These are phyloP conservation scores for Drosophila ustulata DNA, from an alignment of 2,888 invertebrate species.

Conservation along the genomic window DNA sequence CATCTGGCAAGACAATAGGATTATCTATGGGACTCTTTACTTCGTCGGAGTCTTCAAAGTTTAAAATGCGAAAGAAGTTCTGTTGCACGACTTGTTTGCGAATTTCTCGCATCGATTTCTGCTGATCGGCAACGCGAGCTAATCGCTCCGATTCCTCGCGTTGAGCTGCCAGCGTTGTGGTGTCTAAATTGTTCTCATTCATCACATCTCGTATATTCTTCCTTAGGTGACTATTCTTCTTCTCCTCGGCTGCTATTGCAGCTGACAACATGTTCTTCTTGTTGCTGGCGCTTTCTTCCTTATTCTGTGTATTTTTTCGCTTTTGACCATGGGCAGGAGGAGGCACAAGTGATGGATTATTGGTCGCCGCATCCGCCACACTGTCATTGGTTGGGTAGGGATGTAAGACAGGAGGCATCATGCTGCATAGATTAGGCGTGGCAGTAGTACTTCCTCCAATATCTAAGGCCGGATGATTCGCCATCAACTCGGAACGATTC, in stretches of 20 bases:
- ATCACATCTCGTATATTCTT: constrained; percentile 96
- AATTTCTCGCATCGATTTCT: constrained; percentile 92
- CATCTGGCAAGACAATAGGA: constrained; percentile 60
- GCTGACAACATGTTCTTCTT: constrained; percentile 52
- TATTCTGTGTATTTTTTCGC: constrained; percentile 49
- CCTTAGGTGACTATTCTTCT: constrained; percentile 87
- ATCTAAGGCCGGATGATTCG: constrained; percentile 19
- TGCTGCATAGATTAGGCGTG: constrained; percentile 21
- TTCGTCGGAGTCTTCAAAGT: constrained; percentile 68
- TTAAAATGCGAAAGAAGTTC: constrained; percentile 87
- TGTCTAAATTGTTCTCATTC: constrained; percentile 96
- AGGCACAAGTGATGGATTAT: constrained; percentile 19
- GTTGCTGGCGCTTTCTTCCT: constrained; percentile 56
- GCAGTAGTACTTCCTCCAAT: constrained; percentile 16
- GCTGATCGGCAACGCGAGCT: constrained; percentile 93
- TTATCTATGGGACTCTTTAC: constrained; percentile 49
- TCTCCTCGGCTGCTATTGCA: constrained; percentile 70
- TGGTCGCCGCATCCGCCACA: constrained; percentile 26
- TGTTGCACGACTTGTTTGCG: constrained; percentile 90
- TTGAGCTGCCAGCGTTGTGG: constrained; percentile 96
- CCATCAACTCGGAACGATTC: constrained; percentile 18
- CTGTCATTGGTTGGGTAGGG: constrained; percentile 31
- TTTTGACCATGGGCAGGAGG: constrained; percentile 43
- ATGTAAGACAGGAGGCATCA: constrained; percentile 39
- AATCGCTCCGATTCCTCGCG: constrained; percentile 96